Conservation (phyloP, 1,140 invertebrate genomes). For the Rhyacophila brunnea region DNA sequence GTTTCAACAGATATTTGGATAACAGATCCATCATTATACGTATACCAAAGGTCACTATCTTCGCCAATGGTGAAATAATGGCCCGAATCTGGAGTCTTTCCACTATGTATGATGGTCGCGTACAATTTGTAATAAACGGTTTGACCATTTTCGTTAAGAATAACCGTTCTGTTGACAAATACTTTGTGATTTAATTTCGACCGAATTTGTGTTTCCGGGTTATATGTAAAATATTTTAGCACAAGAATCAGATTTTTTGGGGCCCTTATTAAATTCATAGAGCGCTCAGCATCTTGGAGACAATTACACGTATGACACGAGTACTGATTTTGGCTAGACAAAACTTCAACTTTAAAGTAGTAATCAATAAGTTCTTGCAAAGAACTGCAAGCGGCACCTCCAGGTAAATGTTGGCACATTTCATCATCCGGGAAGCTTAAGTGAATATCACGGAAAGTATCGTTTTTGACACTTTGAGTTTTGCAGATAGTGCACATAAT, state of each 20-base stretch:
- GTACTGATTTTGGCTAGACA: slow-evolving; percentile 78
- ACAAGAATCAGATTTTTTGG: slow-evolving; percentile 78
- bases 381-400: slow-evolving; percentile 51
- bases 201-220: slow-evolving; percentile 64
- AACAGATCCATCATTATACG: slow-evolving; percentile 78
- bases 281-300: slow-evolving; percentile 73
- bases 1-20: slow-evolving; percentile 60
- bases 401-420: slow-evolving; percentile 31
- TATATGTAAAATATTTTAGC: slow-evolving; percentile 79
- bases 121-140: slow-evolving; percentile 67
- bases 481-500: slow-evolving; percentile 71
- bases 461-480: slow-evolving; percentile 67
- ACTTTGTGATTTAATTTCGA: slow-evolving; percentile 73
- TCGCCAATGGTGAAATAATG: slow-evolving; percentile 84
- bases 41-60: slow-evolving; percentile 70
- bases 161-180: slow-evolving; percentile 60
- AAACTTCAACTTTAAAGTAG: slow-evolving; percentile 72
- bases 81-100: slow-evolving; percentile 77
- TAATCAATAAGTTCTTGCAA: slow-evolving; percentile 72
- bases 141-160: slow-evolving; percentile 51
- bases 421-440: slow-evolving; percentile 70
- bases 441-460: slow-evolving; percentile 78
- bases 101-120: slow-evolving; percentile 80
- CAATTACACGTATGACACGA: slow-evolving; percentile 73
- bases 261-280: slow-evolving; percentile 67